A percentile compares a stretch with the other conserved stretches of the same genome.
Conservation (phyloP, 2,113 vertebrate species). For the Loxodonta africana region DNA sequence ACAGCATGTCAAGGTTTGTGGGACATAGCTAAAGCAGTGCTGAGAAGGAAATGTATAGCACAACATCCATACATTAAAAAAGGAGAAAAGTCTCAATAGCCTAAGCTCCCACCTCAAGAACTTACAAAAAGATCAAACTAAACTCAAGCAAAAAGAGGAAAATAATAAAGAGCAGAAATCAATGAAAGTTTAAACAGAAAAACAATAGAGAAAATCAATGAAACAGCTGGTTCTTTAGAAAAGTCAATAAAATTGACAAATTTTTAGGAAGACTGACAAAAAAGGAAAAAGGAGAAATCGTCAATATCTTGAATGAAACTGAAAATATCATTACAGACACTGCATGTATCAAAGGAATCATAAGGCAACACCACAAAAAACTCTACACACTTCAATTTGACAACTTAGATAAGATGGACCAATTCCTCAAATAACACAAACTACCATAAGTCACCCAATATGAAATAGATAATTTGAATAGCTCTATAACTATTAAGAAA, state of each 20-base stretch:
- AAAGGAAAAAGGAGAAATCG: background rate
- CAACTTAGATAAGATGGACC: background rate
- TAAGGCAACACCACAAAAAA: background rate
- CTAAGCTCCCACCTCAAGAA: background rate
- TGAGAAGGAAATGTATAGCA: background rate
- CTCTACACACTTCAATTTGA: background rate
- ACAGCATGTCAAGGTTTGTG: background rate
- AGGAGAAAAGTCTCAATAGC: background rate
- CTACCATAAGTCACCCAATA: background rate
- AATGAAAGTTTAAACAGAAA: background rate
- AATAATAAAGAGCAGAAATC: background rate
- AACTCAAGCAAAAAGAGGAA: background rate
- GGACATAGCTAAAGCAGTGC: background rate
- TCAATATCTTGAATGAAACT: background rate
- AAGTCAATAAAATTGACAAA: background rate
- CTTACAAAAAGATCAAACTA: background rate
- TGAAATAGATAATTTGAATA: background rate
- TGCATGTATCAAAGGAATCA: background rate
- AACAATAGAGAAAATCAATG: background rate
- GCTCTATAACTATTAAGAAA: background rate
- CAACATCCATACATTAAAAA: background rate
- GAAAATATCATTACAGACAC: background rate
- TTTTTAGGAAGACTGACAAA: background rate
- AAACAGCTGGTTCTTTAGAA: background rate
- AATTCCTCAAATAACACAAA: background rate